Base-by-base conservation (phyloP, 2,797 vertebrate species). In the Coracias cyanogaster region DNA sequence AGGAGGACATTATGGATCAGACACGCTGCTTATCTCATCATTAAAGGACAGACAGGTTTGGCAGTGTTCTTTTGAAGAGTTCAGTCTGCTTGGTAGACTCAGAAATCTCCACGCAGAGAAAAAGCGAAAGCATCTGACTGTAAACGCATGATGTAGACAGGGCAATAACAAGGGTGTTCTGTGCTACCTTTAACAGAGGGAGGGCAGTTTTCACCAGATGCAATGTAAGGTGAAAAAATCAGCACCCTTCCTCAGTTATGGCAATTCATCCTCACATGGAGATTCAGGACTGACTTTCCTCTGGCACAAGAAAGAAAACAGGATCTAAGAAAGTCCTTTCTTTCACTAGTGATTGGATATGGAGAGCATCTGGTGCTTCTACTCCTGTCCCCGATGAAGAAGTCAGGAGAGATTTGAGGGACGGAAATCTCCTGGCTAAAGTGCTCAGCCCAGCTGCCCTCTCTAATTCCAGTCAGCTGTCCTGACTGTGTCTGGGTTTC, bases 1-100 rank as follows among this genome's bases (percentile, higher is more conserved):
- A 66, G 82, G 61, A 95, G 70, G 73, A 89, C 83, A 84, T 93
- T 78, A 83, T 14, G 76, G 85, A 93, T 94, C 91, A 83, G 54
- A 52, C 15, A 2, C 46, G 58, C 26, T 93, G 66, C 55, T 95
- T 52, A 72, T 62, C 49, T 61, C 3, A 3, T 52, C 73, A n/a
- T 73, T 48, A 94, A 93, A 94, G 66, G 65, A 41, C 35, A 62
- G 77, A 10, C 45, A 43, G 26, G 33, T 31, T 76, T 62, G 82
- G 55, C n/a, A 54, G 76, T 35, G 82, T 87, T 37, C 64, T 60
- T 65, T 62, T 58, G 61, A 87, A 81, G 58, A 20, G 21, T 54
- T 81, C 41, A 31, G 2, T 69, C 24, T 46, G 49, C 41, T 80
- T 12, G 19, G 37, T 33, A 21, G 24, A 12, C 46, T 49, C 79